phyloP scores from a whole-genome alignment of 2,797 vertebrate genomes.

The Carduelis carduelis region DNA sequence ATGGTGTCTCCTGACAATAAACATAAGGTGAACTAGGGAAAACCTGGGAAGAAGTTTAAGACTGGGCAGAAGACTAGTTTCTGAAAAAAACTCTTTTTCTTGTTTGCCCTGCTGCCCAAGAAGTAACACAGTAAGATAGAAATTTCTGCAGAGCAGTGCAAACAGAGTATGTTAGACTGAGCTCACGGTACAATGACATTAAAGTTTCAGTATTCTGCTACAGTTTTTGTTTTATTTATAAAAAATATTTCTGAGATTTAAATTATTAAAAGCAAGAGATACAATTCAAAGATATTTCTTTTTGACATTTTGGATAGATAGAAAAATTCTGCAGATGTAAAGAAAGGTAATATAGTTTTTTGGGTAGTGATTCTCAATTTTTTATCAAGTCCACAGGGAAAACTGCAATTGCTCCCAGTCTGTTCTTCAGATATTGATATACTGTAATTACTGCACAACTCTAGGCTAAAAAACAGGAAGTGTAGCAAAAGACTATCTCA shows the following conservation, averaged over 20 bases:
- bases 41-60: not conserved
- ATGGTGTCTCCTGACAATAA: not conserved
- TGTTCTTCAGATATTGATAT: slow-evolving; percentile 21
- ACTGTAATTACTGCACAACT: slow-evolving; percentile 42
- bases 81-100: not conserved
- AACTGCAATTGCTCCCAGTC: slow-evolving; percentile 27
- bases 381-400: slow-evolving; percentile 43
- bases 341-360: slow-evolving; percentile 32
- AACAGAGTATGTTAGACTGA: slow-evolving; percentile 8
- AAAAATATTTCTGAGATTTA: slow-evolving; percentile 52
- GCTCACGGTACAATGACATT: not conserved
- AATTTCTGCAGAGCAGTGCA: slow-evolving; percentile 21
- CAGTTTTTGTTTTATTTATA: slow-evolving; percentile 66
- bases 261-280: slow-evolving; percentile 61
- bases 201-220: slow-evolving; percentile 44
- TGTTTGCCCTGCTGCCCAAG: not conserved
- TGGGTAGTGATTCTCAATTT: slow-evolving; percentile 33
- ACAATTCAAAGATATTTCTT: slow-evolving; percentile 55
- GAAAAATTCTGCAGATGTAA: slow-evolving; percentile 35
- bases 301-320: slow-evolving; percentile 33
- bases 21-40: not conserved
- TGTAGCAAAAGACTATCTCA: not conserved
- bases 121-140: not conserved
- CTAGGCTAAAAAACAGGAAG: not conserved
- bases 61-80: not conserved